phyloP scores from a whole-genome alignment of 2,113 vertebrate genomes.

The Gavia stellata region DNA sequence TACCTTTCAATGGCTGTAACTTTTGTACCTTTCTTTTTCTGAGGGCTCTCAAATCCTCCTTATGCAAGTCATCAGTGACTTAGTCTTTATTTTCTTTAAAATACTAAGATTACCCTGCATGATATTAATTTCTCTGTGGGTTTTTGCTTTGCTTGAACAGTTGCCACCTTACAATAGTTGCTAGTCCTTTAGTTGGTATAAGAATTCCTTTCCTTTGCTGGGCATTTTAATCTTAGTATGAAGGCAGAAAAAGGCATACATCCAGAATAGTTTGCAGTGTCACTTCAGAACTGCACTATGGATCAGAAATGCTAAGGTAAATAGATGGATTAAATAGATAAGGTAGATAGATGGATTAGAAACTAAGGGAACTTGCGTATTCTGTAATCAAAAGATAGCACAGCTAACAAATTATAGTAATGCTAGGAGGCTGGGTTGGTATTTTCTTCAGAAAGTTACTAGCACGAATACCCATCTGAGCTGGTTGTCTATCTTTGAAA shows the following conservation, averaged over 20 bases:
- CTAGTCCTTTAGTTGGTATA: neutral
- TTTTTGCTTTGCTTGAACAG: neutral
- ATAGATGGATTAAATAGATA: neutral
- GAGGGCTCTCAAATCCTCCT: neutral
- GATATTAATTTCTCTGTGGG: neutral
- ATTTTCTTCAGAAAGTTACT: neutral
- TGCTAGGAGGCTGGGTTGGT: neutral
- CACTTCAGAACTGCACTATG: neutral
- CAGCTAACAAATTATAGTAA: neutral
- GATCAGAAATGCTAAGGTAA: neutral
- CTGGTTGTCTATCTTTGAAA: neutral
- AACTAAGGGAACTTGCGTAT: neutral
- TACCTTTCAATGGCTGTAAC: neutral
- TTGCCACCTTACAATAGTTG: neutral
- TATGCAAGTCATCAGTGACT: neutral
- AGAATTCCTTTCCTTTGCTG: neutral
- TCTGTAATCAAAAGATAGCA: neutral
- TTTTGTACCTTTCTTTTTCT: neutral
- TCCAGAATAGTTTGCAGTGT: neutral
- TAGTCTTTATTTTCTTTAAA: neutral
- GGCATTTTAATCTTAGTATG: neutral
- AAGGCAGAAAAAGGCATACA: neutral
- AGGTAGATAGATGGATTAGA: neutral
- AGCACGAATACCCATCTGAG: neutral
- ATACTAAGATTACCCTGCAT: neutral